These are phyloP conservation scores for Lipotes vexillifer DNA, from an alignment of 2,113 vertebrate species.

Conservation along the genomic window DNA sequence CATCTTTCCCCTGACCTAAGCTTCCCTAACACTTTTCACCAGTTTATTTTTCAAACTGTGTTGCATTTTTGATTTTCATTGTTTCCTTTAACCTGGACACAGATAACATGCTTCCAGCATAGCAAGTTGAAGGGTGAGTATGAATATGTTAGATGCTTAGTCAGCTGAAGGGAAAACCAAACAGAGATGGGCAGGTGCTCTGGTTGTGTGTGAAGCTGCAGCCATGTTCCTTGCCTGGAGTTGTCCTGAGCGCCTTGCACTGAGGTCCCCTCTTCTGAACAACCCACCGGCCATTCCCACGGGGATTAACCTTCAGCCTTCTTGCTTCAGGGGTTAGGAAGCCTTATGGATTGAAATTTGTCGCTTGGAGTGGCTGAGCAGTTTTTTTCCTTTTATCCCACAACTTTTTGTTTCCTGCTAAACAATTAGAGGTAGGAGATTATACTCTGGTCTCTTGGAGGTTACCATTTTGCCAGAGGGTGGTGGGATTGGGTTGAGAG, in stretches of 20 bases:
- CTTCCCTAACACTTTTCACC: not conserved
- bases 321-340: not conserved
- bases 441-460: not conserved
- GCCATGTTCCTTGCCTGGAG: not conserved
- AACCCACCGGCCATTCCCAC: not conserved
- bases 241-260: accelerated
- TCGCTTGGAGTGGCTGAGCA: not conserved
- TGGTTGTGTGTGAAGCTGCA: not conserved
- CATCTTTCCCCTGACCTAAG: not conserved
- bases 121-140: not conserved
- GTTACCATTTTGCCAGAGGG: not conserved
- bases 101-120: not conserved
- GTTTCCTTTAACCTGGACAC: not conserved
- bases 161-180: not conserved
- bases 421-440: not conserved
- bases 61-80: not conserved
- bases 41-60: not conserved
- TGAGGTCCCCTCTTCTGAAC: not conserved
- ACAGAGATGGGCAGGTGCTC: not conserved
- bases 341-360: not conserved
- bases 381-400: not conserved
- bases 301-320: not conserved
- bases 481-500: not conserved
- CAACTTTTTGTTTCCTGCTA: not conserved
- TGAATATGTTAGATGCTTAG: not conserved